These are phyloP conservation scores for Poliocrania exsul DNA, from an alignment of 2,797 vertebrate genomes.

Conservation along the genomic window DNA sequence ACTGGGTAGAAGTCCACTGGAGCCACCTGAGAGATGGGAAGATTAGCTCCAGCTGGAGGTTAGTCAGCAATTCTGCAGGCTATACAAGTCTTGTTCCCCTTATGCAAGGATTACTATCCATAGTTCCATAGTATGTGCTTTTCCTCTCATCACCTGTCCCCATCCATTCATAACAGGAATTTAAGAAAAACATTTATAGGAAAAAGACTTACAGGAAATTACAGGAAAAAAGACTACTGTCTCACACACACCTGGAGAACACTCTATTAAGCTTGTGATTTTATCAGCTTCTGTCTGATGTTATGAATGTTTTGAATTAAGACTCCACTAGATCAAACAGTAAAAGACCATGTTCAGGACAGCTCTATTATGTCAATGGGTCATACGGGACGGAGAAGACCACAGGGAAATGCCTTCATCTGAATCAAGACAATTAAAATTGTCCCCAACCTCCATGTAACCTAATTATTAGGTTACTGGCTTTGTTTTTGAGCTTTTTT, in stretches of 20 bases:
- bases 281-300: not conserved
- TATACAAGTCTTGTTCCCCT: not conserved
- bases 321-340: not conserved
- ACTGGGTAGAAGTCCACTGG: not conserved
- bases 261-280: not conserved
- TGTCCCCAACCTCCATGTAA: not conserved
- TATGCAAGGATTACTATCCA: not conserved
- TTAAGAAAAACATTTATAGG: not conserved
- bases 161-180: not conserved
- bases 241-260: not conserved
- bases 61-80: not conserved
- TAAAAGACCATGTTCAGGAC: not conserved
- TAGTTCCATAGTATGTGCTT: not conserved
- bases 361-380: not conserved
- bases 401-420: not conserved
- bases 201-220: not conserved
- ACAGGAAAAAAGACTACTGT: not conserved
- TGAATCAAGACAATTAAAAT: not conserved
- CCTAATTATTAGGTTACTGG: not conserved
- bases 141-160: not conserved
- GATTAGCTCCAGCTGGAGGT: not conserved
- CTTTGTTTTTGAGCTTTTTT: not conserved
- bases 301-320: not conserved
- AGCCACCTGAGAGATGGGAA: not conserved
- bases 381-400: not conserved